Conservation (phyloP, 1,140 invertebrate genomes). For the Sycophaga agraensis region DNA sequence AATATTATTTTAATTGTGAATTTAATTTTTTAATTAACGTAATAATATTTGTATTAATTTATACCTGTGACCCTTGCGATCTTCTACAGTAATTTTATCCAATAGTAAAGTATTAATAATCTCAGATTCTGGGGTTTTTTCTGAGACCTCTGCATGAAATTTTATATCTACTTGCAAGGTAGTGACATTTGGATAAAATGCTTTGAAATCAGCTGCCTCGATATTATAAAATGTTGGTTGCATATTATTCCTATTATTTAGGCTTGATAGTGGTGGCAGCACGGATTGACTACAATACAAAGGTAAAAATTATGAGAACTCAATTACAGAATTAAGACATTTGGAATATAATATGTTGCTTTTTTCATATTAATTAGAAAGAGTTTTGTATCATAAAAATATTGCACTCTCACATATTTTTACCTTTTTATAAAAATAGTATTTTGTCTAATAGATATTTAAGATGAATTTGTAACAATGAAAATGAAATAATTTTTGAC, state of each 20-base stretch:
- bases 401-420: too few species aligned
- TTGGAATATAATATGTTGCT: too few species aligned
- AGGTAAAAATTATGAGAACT: background rate
- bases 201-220: constrained; percentile 3
- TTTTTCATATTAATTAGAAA: too few species aligned
- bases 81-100: constrained; percentile 16
- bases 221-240: constrained; percentile 24
- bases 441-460: background rate
- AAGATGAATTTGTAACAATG: too few species aligned
- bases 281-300: background rate
- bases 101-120: background rate
- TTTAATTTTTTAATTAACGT: background rate
- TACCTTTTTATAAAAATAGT: background rate
- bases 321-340: too few species aligned
- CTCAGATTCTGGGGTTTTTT: background rate
- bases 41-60: background rate
- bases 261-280: constrained; percentile 17
- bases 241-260: constrained; percentile 13
- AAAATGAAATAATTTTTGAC: too few species aligned
- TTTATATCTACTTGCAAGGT: background rate
- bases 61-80: constrained; percentile 16
- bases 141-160: constrained; percentile 1
- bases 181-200: background rate
- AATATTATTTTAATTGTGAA: background rate
- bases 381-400: too few species aligned